A percentile compares a stretch with the other conserved stretches of the same genome.
Conservation (phyloP, 2,888 invertebrate genomes). For the Apotomis betuletana region DNA sequence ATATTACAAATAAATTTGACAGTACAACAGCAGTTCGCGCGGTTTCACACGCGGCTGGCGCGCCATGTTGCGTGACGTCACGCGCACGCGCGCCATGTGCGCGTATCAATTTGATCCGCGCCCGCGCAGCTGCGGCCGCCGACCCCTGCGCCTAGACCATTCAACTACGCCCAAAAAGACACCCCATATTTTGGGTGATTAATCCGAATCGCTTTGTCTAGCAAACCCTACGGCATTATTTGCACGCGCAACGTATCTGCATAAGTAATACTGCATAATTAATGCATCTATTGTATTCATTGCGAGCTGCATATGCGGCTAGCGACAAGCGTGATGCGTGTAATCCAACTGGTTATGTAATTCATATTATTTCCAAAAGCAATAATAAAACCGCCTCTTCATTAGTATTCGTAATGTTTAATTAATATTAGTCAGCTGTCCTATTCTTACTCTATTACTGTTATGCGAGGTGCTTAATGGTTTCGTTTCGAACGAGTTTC, state of each 20-base stretch:
- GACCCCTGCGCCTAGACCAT: slow-evolving; percentile 63
- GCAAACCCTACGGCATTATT: slow-evolving; percentile 64
- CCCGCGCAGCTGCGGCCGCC: slow-evolving; percentile 77
- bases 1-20: slow-evolving; percentile 22
- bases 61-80: slow-evolving; percentile 61
- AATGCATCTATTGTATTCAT: slow-evolving; percentile 61
- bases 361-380: slow-evolving; percentile 49
- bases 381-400: slow-evolving; percentile 21
- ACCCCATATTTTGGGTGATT: slow-evolving; percentile 75
- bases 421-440: slow-evolving; percentile 26
- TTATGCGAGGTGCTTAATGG: not conserved
- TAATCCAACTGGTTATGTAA: slow-evolving; percentile 59
- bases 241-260: slow-evolving; percentile 70
- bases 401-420: slow-evolving; percentile 24
- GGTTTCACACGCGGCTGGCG: slow-evolving; percentile 42
- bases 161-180: slow-evolving; percentile 61
- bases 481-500: not conserved
- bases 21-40: slow-evolving; percentile 27
- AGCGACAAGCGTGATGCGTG: slow-evolving; percentile 47
- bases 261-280: slow-evolving; percentile 66
- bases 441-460: slow-evolving; percentile 2
- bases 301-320: slow-evolving; percentile 45
- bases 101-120: slow-evolving; percentile 78
- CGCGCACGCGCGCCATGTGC: slow-evolving; percentile 63
- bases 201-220: slow-evolving; percentile 76